phyloP scores from a whole-genome alignment of 2,888 invertebrate genomes.

The Anagyrus pseudococci region DNA sequence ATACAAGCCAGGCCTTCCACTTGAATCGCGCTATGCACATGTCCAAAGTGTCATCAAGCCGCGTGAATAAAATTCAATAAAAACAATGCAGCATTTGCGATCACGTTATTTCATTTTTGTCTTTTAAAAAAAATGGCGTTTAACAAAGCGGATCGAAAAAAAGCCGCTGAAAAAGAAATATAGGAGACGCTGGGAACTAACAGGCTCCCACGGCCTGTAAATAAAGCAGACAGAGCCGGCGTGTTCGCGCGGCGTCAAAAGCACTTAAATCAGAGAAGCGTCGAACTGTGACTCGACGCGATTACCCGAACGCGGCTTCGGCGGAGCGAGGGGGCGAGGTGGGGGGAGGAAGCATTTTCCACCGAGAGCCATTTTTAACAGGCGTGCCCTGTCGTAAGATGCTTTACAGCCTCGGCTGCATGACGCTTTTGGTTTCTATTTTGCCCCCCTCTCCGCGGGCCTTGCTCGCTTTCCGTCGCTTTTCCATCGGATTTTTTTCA shows the following conservation, averaged over 20 bases:
- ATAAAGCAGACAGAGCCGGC: constrained; percentile 24
- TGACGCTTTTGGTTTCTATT: not conserved
- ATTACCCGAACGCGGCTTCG: constrained; percentile 7
- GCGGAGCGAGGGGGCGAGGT: not conserved
- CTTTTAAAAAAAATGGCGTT: not conserved
- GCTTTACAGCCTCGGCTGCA: constrained; percentile 2
- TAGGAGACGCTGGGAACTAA: not conserved
- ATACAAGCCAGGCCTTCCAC: too few relatives aligned
- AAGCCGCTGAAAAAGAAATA: constrained; percentile 12
- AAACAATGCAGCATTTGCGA: not conserved
- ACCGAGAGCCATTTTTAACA: not conserved
- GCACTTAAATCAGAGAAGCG: constrained; percentile 25
- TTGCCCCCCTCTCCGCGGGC: not conserved
- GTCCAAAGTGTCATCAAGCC: too few relatives aligned
- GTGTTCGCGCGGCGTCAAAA: constrained; percentile 12
- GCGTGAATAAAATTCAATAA: too few relatives aligned
- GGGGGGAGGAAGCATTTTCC: too few relatives aligned
- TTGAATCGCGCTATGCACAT: too few relatives aligned
- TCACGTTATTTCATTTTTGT: not conserved
- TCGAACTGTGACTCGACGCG: constrained; percentile 8
- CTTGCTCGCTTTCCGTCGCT: not conserved
- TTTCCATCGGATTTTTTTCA: too few relatives aligned
- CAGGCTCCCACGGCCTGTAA: too few relatives aligned
- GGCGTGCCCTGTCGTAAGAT: constrained; percentile 3
- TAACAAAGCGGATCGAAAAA: constrained; percentile 18